Evolutionary conservation across 1,140 invertebrate species (phyloP).

Genomic region (Drosophila ohnishii): DNA sequence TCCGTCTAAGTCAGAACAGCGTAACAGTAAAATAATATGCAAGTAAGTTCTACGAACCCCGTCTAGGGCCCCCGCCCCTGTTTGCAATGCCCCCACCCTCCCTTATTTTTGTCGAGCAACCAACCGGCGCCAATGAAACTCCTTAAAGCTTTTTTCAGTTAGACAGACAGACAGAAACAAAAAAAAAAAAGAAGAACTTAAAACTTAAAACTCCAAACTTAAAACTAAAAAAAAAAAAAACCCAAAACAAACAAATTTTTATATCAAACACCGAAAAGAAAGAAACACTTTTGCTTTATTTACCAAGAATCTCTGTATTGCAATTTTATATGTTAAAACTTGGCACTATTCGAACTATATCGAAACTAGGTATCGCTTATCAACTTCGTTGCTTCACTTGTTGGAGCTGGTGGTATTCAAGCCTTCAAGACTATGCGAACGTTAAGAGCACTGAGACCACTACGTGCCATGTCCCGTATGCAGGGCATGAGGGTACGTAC

Average conservation of each 20-base stretch:
- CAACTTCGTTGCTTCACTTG: conserved; percentile 97
- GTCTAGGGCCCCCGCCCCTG: conserved; percentile 15
- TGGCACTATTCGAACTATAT: conserved; percentile 81
- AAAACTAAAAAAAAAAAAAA: conserved; percentile 1
- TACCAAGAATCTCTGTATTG: conserved; percentile 13
- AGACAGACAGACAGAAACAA: conserved; percentile 47
- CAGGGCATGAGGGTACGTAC: conserved; percentile 98
- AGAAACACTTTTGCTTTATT: conserved; percentile 46
- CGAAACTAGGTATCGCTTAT: conserved; percentile 94
- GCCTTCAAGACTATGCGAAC: conserved; percentile 99
- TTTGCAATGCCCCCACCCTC: not conserved
- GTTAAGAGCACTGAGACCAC: conserved; percentile 95
- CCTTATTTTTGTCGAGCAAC: conserved; percentile 23
- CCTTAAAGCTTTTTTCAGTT: conserved; percentile 40
- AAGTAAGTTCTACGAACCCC: conserved; percentile 46
- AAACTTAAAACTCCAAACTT: not conserved
- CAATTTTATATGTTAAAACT: conserved; percentile 71
- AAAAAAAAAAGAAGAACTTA: conserved; percentile 1
- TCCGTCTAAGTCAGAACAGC: conserved; percentile 38
- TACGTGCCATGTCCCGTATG: conserved; percentile 98
- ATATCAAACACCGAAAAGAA: conserved; percentile 21
- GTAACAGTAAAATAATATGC: conserved; percentile 21
- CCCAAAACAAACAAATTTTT: conserved; percentile 1
- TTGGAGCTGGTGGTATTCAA: conserved; percentile 97
- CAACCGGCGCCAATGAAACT: conserved; percentile 19